Evolutionary conservation across 2,797 vertebrate species (phyloP).

Genomic region (Urophycis tenuis): DNA sequence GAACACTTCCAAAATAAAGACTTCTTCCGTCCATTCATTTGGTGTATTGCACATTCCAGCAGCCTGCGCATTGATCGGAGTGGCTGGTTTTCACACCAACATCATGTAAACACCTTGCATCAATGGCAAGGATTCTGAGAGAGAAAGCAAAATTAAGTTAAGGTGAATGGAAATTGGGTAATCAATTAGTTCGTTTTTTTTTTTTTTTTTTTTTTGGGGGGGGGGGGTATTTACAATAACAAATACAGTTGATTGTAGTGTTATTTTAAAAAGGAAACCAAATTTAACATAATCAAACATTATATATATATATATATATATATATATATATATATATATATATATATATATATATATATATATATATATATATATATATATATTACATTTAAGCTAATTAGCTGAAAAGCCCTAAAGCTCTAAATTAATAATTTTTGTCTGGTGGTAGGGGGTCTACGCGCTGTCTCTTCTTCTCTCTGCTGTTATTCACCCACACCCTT

Average conservation of each 20-base stretch:
- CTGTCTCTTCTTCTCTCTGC: not conserved
- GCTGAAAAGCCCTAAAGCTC: not conserved
- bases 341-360: no score
- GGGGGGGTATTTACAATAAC: no score
- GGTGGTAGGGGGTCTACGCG: not conserved
- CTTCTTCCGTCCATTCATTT: not conserved
- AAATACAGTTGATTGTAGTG: no score
- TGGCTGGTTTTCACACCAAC: not conserved
- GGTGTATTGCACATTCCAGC: not conserved
- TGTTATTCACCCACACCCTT: not conserved
- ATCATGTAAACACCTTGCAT: not conserved
- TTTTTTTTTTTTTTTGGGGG: no score
- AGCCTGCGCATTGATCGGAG: not conserved
- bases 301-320: no score
- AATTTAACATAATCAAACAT: no score
- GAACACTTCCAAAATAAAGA: not conserved
- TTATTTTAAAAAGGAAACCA: no score
- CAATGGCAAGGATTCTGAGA: not conserved
- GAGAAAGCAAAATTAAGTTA: no score
- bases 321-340: no score
- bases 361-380: no score
- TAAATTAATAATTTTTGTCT: not conserved
- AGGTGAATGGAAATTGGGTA: not conserved
- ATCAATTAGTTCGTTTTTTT: not conserved
- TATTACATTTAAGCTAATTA: no score